Base-by-base conservation (phyloP, 2,797 vertebrate species). In the Picus viridis region DNA sequence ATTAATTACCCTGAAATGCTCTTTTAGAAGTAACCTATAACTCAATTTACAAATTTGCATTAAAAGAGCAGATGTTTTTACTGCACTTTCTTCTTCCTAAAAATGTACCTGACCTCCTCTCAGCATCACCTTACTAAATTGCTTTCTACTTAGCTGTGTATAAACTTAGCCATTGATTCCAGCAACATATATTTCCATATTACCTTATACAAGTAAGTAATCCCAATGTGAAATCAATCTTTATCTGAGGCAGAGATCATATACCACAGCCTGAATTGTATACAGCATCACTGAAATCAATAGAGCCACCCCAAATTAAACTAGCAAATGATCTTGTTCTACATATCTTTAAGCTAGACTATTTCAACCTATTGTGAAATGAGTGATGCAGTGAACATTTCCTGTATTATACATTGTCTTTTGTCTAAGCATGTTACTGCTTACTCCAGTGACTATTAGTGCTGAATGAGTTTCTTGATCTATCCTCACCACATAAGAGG, bases 231-330 rank as follows among this genome's bases (percentile, higher is more conserved):
- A 77, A 95, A 89, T 86, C 65, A 87, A 77, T 88, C 68, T 56
- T 86, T 89, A 80, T 83, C 76, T 58, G 32, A 85, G 36, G 29
- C n/a, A 87, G 87, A 89, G 67, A 85, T 79, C 85, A 85, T 87
- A 89, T 90, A 85, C 51, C 34, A 74, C 11, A 87, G 65, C 7
- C 43, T 83, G 83, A 86, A 58, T 65, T 47, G 13, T 34, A 26
- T 24, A 74, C 5, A 83, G 41, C 41, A 77, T 72, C 58, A 80
- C 45, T 59, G 47, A 78, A 93, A 93, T 87, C 79, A 78, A 92
- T 89, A 90, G 80, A 90, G 15, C 36, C 57, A 78, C 63, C 59
- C 63, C 47, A 75, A 49, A 89, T 67, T 80, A 74, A 68, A 63
- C 43, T 54, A 75, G 79, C 20, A 92, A 83, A 89, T 69, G 43